Conservation (phyloP, 2,888 invertebrate genomes). For the Spodoptera littoralis region DNA sequence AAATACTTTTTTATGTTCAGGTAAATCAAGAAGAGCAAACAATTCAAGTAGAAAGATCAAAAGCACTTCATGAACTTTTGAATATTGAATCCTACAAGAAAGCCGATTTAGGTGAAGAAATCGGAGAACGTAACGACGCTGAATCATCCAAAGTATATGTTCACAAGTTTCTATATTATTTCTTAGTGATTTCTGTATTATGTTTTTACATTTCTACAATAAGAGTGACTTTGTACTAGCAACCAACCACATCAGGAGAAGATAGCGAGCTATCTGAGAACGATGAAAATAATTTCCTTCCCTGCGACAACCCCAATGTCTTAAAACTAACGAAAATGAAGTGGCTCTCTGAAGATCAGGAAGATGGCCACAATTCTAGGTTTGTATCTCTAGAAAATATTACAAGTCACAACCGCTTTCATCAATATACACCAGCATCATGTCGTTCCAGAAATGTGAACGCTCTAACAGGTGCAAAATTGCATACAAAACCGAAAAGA, state of each 20-base stretch:
- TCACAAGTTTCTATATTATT: slow-evolving; percentile 42
- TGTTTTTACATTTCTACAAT: slow-evolving; percentile 31
- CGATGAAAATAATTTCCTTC: slow-evolving; percentile 46
- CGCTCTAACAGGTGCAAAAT: slow-evolving; percentile 80
- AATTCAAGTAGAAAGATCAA: slow-evolving; percentile 77
- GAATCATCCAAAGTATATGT: slow-evolving; percentile 57
- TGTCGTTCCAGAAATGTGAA: slow-evolving; percentile 81
- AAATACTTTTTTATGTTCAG: slow-evolving; percentile 37
- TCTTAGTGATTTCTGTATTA: slow-evolving; percentile 24
- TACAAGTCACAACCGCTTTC: slow-evolving; percentile 1
- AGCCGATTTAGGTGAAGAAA: slow-evolving; percentile 49
- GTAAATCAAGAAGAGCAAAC: slow-evolving; percentile 59
- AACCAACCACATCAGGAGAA: slow-evolving; percentile 57
- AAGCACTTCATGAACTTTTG: slow-evolving; percentile 75
- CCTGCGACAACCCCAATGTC: slow-evolving; percentile 69
- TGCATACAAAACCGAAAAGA: slow-evolving; percentile 56
- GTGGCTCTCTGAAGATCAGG: slow-evolving; percentile 78
- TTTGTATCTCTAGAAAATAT: slow-evolving; percentile 51
- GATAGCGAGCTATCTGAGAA: slow-evolving; percentile 61
- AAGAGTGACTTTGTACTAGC: slow-evolving; percentile 53
- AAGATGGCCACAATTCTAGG: slow-evolving; percentile 76
- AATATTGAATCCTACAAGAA: slow-evolving; percentile 63
- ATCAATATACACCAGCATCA: slow-evolving; percentile 61
- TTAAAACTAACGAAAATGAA: slow-evolving; percentile 82
- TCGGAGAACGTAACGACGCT: slow-evolving; percentile 39